Base-by-base conservation (phyloP, 1,140 invertebrate genomes). In the Drosophila pectinifera region DNA sequence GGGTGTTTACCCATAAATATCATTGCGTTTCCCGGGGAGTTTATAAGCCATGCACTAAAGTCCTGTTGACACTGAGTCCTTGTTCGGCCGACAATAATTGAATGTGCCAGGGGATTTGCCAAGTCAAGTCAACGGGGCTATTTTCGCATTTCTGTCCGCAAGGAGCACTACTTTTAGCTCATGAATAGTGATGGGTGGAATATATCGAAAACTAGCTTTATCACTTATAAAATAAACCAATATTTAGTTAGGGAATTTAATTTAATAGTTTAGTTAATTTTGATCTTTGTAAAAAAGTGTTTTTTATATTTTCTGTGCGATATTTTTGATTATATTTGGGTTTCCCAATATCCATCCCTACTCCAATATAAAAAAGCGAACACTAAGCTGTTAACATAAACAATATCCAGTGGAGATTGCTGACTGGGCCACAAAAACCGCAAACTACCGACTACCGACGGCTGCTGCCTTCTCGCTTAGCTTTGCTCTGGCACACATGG, bases 401-500 rank as follows among this genome's bases (percentile, higher is more conserved):
- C 55, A 59, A 73, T 73, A 73, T 73, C 70, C 34, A 62, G 55
- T 61, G 31, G 41, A 62, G 57, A 73, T 48, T 73, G 70, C 70
- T 73, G 70, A 73, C 70, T 73, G 56, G 48, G 70, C 57, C 55
- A 38, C 45, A 43, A 67, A 45, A 73, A 22, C 39, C 48, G 13
- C 31, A 56, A 73, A 53, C 68, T 57, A 68, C 22, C 48, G 54
- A 45, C 46, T 31, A 31, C 28, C 28, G 28, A 31, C 28, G 28
- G 28, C 28, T 38, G 63, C 20, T 39, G 39, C 22, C 34, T 14
- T 13, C 26, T 24, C 58, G 31, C 14, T 31, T 24, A 31, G 11
- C n/a, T 42, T 67, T 67, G 28, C 31, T 18, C 46, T 36, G 68
- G 69, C 59, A 38, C 80, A 83, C 80, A 74, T 63, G 80, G 65